Percentiles rank a stretch among this genome's conserved stretches.
Evolutionary conservation across 2,797 vertebrate species (phyloP).

Genomic region (Smutsia gigantea): DNA sequence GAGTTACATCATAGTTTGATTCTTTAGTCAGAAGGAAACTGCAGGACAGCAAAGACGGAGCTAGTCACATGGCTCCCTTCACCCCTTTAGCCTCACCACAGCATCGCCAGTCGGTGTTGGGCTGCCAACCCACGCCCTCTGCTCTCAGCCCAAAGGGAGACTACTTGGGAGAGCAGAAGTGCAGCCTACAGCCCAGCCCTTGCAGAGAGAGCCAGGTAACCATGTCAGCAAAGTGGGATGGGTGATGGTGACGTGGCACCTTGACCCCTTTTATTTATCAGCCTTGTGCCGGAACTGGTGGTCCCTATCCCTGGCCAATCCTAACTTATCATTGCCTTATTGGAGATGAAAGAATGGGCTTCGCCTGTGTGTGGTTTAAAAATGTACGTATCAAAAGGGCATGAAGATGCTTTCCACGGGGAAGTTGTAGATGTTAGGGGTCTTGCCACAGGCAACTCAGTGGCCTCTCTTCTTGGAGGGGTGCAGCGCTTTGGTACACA

Average conservation of each 20-base stretch:
- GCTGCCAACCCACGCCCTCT: neutral
- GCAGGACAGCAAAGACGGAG: neutral
- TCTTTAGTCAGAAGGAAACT: neutral
- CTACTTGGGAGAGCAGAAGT: neutral
- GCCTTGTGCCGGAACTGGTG: neutral
- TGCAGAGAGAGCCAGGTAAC: neutral
- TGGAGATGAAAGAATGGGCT: slow-evolving; percentile 31
- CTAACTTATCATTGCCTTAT: neutral
- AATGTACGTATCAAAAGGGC: neutral
- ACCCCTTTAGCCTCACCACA: neutral
- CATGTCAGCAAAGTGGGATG: neutral
- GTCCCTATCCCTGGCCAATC: neutral
- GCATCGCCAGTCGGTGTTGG: neutral
- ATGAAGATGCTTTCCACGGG: neutral
- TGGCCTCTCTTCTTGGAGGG: neutral
- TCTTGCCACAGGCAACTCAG: neutral
- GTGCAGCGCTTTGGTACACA: neutral
- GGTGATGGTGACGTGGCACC: neutral
- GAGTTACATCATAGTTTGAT: neutral
- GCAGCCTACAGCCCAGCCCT: neutral
- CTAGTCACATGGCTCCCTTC: neutral
- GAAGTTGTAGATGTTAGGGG: neutral
- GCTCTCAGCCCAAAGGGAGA: neutral
- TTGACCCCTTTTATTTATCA: neutral
- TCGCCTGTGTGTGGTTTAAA: slow-evolving; percentile 25